Evolutionary conservation across 2,797 vertebrate species (phyloP), one percentile per base, ranked within the genome.

Genomic region (Cossypha polioptera): DNA sequence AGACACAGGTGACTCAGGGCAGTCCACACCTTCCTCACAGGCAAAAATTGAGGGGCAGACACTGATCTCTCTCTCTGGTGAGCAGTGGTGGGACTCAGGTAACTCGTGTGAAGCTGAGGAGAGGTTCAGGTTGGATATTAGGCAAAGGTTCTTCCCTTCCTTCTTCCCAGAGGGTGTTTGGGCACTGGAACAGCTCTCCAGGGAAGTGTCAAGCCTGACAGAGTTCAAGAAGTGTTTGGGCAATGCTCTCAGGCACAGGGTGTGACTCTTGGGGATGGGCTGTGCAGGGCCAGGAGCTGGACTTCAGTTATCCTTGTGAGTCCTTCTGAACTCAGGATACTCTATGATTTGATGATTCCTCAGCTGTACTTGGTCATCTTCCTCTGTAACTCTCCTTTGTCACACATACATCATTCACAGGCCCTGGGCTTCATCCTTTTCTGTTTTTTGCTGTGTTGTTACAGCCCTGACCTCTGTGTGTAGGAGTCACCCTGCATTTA

Each of bases 371-470:
- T 13, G 18, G 16, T 54, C 11, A 35, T 20, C 7, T 48, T 29
- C 10, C 10, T 63, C 35, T 48, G 31, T n/a, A 36, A 33, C 15
- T 7, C 24, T 76, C 22, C 7, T 4, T 16, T 9, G 31, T 15
- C 21, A 11, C 0, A 11, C 3, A 4, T 3, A 1, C 5, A 5
- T 25, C 25, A 4, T 48, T 68, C 3, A 3, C 38, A 33, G 31
- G 21, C 43, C 5, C 6, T 7, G 25, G 17, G 33, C 53, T 85
- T 59, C 26, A 19, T 24, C 28, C n/a, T 38, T 38, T 36, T 19
- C 45, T 81, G 17, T 1, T 10, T 53, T 53, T 25, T 71, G 31
- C 43, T 16, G 26, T 38, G 16, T 33, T 51, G 26, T 26, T 53
- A 12, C 35, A 55, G 22, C 31, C 16, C 50, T 19, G 31, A 26